Conservation (phyloP, 1,140 invertebrate species). For the Aphelinus atriplicis region DNA sequence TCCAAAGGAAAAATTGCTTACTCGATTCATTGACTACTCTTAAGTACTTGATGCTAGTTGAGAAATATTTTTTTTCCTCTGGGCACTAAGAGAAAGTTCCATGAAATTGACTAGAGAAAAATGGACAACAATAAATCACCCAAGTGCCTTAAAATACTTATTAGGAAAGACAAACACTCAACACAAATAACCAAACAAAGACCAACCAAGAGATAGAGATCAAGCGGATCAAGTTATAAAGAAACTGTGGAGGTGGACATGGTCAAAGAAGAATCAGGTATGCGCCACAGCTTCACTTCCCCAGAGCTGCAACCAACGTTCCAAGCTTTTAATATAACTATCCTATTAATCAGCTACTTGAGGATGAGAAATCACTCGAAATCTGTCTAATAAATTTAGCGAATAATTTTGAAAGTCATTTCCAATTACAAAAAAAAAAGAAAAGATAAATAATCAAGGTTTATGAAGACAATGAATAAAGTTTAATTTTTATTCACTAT, state of each 20-base stretch:
- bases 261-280: conserved; percentile 63
- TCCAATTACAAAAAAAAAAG: background rate
- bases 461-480: no score
- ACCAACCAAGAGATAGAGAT: conserved; percentile 47
- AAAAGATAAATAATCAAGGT: no score
- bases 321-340: conserved; percentile 50
- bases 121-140: conserved; percentile 28
- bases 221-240: conserved; percentile 59
- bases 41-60: conserved; percentile 1
- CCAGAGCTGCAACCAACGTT: conserved; percentile 66
- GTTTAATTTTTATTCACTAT: no score
- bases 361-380: conserved; percentile 26
- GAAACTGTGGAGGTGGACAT: conserved; percentile 66
- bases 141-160: conserved; percentile 38
- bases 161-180: conserved; percentile 47
- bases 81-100: conserved; percentile 1
- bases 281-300: conserved; percentile 66
- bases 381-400: background rate
- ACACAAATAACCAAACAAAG: conserved; percentile 40
- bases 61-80: conserved; percentile 6
- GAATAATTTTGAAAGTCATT: conserved; percentile 1
- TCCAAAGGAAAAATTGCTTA: conserved; percentile 10
- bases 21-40: conserved; percentile 10
- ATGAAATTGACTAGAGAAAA: conserved; percentile 29
- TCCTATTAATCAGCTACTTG: conserved; percentile 24